Evolutionary conservation across 1,140 invertebrate species (phyloP).

Genomic region (Berghia stephanieae): DNA sequence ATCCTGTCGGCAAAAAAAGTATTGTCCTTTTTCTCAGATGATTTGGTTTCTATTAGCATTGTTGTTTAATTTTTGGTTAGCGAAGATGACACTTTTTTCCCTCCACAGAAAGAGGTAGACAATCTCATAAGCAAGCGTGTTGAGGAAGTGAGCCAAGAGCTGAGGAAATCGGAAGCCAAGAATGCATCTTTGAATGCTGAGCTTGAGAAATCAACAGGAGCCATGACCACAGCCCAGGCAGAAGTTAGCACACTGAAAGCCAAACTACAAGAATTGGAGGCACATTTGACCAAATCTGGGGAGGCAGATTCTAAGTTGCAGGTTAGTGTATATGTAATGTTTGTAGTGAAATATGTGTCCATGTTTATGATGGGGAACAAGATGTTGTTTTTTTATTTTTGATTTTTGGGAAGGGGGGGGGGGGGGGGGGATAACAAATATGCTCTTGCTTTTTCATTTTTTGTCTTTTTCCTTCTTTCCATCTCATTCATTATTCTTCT

Average conservation of each 20-base stretch:
- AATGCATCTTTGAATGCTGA: constrained; percentile 41
- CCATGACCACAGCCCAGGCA: constrained; percentile 40
- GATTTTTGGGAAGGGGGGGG: no score
- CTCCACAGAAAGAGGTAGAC: constrained; percentile 51
- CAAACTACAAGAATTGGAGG: constrained; percentile 55
- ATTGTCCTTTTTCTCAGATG: no score
- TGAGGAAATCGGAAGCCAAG: constrained; percentile 48
- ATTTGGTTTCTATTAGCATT: no score
- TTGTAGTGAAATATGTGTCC: no score
- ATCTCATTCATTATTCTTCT: no score
- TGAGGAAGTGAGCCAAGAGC: constrained; percentile 54
- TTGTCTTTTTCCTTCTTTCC: no score
- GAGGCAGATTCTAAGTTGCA: constrained; percentile 51
- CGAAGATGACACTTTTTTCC: neutral
- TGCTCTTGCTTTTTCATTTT: no score
- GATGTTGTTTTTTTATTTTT: no score
- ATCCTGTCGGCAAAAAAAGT: no score
- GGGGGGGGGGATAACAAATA: no score
- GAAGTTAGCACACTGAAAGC: constrained; percentile 50
- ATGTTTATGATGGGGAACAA: no score
- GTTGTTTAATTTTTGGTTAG: no score
- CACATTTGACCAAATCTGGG: constrained; percentile 44
- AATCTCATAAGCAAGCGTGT: constrained; percentile 47
- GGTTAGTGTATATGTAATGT: constrained; percentile 38
- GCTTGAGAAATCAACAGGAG: constrained; percentile 43